Evolutionary conservation across 2,888 invertebrate genomes (phyloP), one percentile per base, ranked within the genome.

Genomic region (Chloroclysta siterata): DNA sequence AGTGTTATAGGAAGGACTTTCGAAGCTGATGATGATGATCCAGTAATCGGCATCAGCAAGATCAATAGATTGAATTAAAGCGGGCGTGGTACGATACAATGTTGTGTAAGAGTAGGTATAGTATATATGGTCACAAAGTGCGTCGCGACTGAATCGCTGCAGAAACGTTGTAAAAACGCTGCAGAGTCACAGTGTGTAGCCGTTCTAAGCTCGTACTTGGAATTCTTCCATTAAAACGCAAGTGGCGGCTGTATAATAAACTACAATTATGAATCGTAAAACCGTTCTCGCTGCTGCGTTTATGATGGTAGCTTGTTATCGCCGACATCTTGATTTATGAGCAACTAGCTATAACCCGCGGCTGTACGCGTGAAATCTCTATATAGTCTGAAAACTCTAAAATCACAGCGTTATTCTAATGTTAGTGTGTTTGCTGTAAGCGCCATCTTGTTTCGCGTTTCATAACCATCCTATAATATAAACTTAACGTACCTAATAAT

Each of bases 231-330:
- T 89, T 87, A 88, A 84, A 87, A 87, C 82, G 85, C 86, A 85
- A 87, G 84, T 84, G 83, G 82, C 82, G 82, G 85, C 80, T 81
- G 85, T 90, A 89, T 89, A 90, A 91, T 90, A 90, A 90, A 90
- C 85, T 87, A 88, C 90, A 91, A 92, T 92, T 92, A 92, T 90
- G 90, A 89, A 85, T 91, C 92, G 89, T 92, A 91, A 92, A 91
- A 83, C 86, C 86, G 88, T 90, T 88, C 88, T 82, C 86, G 88
- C 84, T 85, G 86, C 87, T 85, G 85, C 87, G 83, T 90, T 90
- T 90, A 89, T 87, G 89, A 90, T 81, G 82, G 82, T 81, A 75
- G 83, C 89, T 88, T 85, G 89, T 90, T 91, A 92, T 91, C 91
- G 86, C 83, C 78, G 77, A 76, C 86, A 90, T 90, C 90, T 87